Evolutionary conservation across 2,797 vertebrate species (phyloP), one percentile per base, ranked within the genome.

Genomic region (Coregonus suidteri): DNA sequence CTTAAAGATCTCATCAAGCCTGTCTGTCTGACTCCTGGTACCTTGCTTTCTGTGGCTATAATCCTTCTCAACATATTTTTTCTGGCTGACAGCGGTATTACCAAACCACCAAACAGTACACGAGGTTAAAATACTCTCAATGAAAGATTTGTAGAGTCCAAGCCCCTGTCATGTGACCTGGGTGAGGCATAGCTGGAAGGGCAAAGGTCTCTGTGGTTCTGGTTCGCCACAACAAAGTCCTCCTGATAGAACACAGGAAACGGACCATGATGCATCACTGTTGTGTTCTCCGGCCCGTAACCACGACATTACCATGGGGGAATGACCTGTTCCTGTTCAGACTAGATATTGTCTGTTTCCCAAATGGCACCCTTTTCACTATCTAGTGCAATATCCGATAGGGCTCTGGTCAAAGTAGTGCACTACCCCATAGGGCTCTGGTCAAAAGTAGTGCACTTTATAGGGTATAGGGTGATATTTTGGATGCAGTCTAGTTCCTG

Each of bases 201-300:
- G 59, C 0, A 75, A 79, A 18, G 70, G 73, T 72, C 66, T 83
- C 11, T 41, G 72, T 71, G 78, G 82, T 11, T 47, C 9, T 47
- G 41, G 9, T 85, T 51, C 68, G 47, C 75, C 67, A 83, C 72
- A 71, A 70, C 77, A 77, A 53, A 84, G 79, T 77, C 68, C 73
- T 65, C 66, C 75, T 80, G 77, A 76, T 76, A 62, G 56, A 77
- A 67, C 59, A 16, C 81, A 85, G 81, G 82, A 83, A 78, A 78
- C 70, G 64, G 76, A 47, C 70, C 66, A 1, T 73, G 77, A 81
- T 80, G 77, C 81, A 75, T 83, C 71, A 53, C 75, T 85, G 73
- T 87, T 82, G 85, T 84, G 81, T 82, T 66, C 84, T 83, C 72
- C 73, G 56, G 84, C 72, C 84, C 68, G 2, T 76, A 73, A 79